These are phyloP conservation scores for Harpegnathos saltator DNA, from an alignment of 1,140 invertebrate genomes.

Conservation along the genomic window DNA sequence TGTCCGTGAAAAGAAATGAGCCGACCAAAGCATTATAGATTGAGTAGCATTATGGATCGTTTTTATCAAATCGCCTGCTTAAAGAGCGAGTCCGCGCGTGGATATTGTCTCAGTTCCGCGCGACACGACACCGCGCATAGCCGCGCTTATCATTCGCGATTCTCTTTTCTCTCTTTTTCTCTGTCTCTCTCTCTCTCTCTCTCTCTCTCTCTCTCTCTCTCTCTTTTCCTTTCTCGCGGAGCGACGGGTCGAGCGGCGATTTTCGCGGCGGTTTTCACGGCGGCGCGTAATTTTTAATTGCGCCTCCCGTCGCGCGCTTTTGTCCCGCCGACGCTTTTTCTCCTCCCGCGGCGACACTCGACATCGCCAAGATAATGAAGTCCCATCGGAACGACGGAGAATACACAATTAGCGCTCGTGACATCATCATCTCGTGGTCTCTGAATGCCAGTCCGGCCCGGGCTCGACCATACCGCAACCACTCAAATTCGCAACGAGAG, in stretches of 20 bases:
- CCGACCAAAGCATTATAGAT: background rate
- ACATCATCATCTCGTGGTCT: conserved; percentile 49
- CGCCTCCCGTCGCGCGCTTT: conserved; percentile 54
- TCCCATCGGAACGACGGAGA: conserved; percentile 52
- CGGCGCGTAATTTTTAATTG: conserved; percentile 70
- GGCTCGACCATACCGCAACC: conserved; percentile 7
- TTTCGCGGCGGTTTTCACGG: conserved; percentile 17
- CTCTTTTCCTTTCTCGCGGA: conserved; percentile 36
- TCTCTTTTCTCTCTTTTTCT: too few relatives aligned
- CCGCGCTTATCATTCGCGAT: conserved; percentile 27
- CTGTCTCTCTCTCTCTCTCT: background rate
- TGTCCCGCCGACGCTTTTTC: conserved; percentile 42
- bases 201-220: too few relatives aligned
- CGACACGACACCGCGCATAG: conserved; percentile 1
- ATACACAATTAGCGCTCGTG: conserved; percentile 68
- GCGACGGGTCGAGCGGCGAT: background rate
- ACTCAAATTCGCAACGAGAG: conserved; percentile 46
- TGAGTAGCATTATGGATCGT: background rate
- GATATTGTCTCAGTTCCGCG: conserved; percentile 25
- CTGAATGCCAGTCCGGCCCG: conserved; percentile 20
- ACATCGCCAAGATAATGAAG: conserved; percentile 67
- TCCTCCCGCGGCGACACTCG: conserved; percentile 3
- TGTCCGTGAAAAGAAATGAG: background rate
- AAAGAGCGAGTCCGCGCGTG: conserved; percentile 1
- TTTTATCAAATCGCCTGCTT: background rate